Evolutionary conservation across 2,888 invertebrate species (phyloP).

Genomic region (Argynnis bischoffii): DNA sequence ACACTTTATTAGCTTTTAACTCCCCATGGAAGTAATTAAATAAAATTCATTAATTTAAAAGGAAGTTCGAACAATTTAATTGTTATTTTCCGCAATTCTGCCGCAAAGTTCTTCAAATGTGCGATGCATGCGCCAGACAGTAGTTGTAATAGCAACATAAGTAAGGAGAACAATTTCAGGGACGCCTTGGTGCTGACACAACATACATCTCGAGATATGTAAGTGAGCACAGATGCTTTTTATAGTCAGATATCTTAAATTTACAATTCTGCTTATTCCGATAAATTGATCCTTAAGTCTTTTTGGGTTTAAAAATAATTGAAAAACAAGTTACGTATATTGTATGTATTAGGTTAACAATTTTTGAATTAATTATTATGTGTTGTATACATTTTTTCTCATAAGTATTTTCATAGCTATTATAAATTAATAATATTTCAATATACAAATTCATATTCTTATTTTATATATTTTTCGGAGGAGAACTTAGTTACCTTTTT

Average conservation of each 20-base stretch:
- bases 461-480: too few relatives aligned
- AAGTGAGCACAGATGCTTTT: conserved; percentile 62
- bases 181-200: conserved; percentile 41
- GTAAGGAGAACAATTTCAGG: conserved; percentile 6
- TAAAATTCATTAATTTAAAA: conserved; percentile 28
- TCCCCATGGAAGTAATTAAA: conserved; percentile 34
- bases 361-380: too few relatives aligned
- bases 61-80: conserved; percentile 19
- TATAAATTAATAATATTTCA: too few relatives aligned
- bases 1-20: conserved; percentile 39
- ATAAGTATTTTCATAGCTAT: too few relatives aligned
- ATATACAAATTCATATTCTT: too few relatives aligned
- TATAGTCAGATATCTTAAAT: conserved; percentile 48
- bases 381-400: too few relatives aligned
- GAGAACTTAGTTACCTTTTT: too few relatives aligned
- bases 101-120: conserved; percentile 5
- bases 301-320: too few relatives aligned
- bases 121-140: conserved; percentile 2
- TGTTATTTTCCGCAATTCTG: conserved; percentile 12
- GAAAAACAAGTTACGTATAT: too few relatives aligned
- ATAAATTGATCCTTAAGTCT: too few relatives aligned
- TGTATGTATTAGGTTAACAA: too few relatives aligned
- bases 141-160: conserved; percentile 10
- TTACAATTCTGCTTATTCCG: background rate
- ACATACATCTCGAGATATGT: conserved; percentile 39